Conservation (phyloP, 2,113 vertebrate genomes). For the Onychostoma macrolepis region DNA sequence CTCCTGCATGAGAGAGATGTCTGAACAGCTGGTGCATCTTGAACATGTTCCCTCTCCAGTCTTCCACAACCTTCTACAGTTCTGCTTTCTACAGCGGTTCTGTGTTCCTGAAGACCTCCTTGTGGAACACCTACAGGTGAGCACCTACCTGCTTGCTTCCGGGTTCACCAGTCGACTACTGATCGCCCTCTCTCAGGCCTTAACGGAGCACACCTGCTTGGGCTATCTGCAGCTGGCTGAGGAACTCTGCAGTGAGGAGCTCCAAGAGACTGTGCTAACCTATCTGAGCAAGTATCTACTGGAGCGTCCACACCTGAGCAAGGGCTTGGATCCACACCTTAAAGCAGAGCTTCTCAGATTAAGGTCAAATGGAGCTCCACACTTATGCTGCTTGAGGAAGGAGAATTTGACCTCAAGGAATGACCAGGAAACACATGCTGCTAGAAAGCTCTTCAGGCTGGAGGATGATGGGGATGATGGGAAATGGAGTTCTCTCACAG, state of each 20-base stretch:
- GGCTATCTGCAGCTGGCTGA: conserved; percentile 72
- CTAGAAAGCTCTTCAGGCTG: conserved; percentile 66
- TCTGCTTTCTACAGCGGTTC: conserved; percentile 68
- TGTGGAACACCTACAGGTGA: conserved; percentile 69
- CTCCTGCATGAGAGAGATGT: conserved; percentile 77
- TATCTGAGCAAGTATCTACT: conserved; percentile 75
- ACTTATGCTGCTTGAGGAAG: conserved; percentile 75
- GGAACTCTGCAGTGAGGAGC: conserved; percentile 71
- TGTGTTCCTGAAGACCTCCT: conserved; percentile 63
- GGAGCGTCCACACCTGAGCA: conserved; percentile 68
- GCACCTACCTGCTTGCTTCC: conserved; percentile 75
- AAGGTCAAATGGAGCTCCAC: conserved; percentile 59
- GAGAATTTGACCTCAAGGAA: conserved; percentile 74
- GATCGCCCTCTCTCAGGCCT: conserved; percentile 55
- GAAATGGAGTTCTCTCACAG: conserved; percentile 65
- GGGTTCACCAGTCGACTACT: conserved; percentile 72
- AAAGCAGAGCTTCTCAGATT: conserved; percentile 61
- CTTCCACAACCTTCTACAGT: conserved; percentile 75
- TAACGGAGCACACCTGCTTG: conserved; percentile 70
- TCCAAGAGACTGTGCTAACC: conserved; percentile 66
- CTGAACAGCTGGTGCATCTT: conserved; percentile 67
- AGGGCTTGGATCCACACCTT: conserved; percentile 61
- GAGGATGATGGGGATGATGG: conserved; percentile 55
- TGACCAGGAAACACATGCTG: conserved; percentile 61
- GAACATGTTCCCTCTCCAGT: conserved; percentile 70